Conservation (phyloP, 2,797 vertebrate species). For the Cyprinella venusta region DNA sequence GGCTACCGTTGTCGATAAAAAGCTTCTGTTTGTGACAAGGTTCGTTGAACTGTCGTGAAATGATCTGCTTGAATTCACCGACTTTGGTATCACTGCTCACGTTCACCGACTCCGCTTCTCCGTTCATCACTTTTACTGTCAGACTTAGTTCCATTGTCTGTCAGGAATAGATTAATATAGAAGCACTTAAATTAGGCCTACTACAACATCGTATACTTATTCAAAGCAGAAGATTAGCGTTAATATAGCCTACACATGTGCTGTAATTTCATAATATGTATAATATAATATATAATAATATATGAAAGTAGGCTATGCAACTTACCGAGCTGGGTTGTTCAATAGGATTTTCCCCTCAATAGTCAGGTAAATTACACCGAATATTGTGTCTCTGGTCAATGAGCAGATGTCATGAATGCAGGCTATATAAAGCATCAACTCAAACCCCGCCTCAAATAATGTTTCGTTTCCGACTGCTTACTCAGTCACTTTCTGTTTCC, state of each 20-base stretch:
- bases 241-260: neutral
- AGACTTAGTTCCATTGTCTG: constrained; percentile 65
- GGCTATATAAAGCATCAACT: neutral
- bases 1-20: constrained; percentile 55
- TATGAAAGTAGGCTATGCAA: neutral
- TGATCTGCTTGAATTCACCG: constrained; percentile 57
- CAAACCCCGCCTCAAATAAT: neutral
- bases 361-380: neutral
- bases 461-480: constrained; percentile 11
- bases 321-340: neutral
- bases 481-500: constrained; percentile 47
- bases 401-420: too few species aligned
- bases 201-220: neutral
- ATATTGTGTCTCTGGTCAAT: neutral
- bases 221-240: neutral
- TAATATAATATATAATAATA: too few species aligned
- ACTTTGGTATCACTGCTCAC: constrained; percentile 61
- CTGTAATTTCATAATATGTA: too few species aligned
- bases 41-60: neutral
- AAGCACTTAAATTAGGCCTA: neutral
- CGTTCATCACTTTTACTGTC: constrained; percentile 59
- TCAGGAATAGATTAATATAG: constrained; percentile 43
- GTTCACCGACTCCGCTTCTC: rapidly evolving
- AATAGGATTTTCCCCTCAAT: neutral
- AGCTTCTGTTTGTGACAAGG: constrained; percentile 46